phyloP scores from a whole-genome alignment of 92 coral and sea anemone genomes.

The Umimayanthus chanpuru region DNA sequence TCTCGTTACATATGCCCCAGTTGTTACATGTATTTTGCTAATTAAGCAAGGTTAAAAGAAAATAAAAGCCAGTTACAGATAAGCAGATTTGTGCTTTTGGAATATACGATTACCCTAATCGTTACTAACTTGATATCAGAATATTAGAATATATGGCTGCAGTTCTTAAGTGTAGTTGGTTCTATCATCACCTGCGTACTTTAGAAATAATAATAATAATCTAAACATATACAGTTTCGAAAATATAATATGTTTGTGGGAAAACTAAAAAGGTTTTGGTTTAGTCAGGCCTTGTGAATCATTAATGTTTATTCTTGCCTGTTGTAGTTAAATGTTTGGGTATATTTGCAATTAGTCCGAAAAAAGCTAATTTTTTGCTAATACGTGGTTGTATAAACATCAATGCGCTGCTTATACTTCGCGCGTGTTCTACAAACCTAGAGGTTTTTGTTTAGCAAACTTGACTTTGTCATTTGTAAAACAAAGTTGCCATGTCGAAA shows the following conservation, averaged over 20 bases:
- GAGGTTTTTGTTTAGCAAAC: background rate
- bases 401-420: background rate
- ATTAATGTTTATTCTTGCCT: slow-evolving; percentile 29
- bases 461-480: background rate
- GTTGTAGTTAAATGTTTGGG: slow-evolving; percentile 57
- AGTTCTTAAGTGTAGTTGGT: background rate
- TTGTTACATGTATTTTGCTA: too few species aligned
- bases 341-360: slow-evolving; percentile 63
- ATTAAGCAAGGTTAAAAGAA: too few species aligned
- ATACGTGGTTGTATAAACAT: slow-evolving; percentile 46
- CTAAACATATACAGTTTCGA: background rate
- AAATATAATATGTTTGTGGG: slow-evolving; percentile 7
- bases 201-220: background rate
- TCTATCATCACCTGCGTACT: background rate
- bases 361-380: slow-evolving; percentile 41
- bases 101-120: too few species aligned
- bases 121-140: too few species aligned
- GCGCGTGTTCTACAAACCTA: background rate
- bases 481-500: background rate
- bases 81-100: background rate
- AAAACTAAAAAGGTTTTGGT: slow-evolving; percentile 22
- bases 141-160: background rate
- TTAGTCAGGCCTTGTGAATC: slow-evolving; percentile 18
- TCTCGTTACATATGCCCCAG: too few species aligned
- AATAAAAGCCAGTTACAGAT: background rate